Evolutionary conservation across 2,888 invertebrate species (phyloP).

Genomic region (Choristoneura rosaceana): DNA sequence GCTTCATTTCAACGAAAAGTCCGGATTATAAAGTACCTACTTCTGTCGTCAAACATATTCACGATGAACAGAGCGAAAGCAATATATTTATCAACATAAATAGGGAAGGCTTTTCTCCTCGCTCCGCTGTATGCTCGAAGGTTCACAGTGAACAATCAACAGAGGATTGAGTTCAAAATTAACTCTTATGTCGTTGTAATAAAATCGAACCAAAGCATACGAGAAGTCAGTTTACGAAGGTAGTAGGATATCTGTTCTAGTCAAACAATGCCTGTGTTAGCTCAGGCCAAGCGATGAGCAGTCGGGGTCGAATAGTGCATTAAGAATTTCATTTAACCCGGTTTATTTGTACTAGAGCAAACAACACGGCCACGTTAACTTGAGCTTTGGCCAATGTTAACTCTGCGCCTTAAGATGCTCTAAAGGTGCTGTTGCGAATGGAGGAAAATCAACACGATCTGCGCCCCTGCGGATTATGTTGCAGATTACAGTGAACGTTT

Average conservation of each 20-base stretch:
- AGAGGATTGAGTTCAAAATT: slow-evolving; percentile 50
- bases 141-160: slow-evolving; percentile 55
- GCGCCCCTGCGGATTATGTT: neutral
- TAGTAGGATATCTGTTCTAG: slow-evolving; percentile 67
- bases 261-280: slow-evolving; percentile 73
- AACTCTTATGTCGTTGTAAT: slow-evolving; percentile 53
- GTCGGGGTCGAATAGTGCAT: slow-evolving; percentile 64
- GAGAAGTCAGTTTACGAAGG: slow-evolving; percentile 59
- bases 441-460: slow-evolving; percentile 27
- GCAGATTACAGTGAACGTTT: neutral
- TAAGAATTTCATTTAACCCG: slow-evolving; percentile 62
- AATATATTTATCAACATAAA: slow-evolving; percentile 65
- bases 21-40: slow-evolving; percentile 29
- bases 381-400: slow-evolving; percentile 21
- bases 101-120: slow-evolving; percentile 57
- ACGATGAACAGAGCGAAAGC: slow-evolving; percentile 55
- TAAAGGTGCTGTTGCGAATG: slow-evolving; percentile 12
- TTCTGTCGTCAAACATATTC: slow-evolving; percentile 54
- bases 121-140: slow-evolving; percentile 59
- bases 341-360: slow-evolving; percentile 49
- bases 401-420: slow-evolving; percentile 25
- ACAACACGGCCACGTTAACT: slow-evolving; percentile 32
- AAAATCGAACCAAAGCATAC: slow-evolving; percentile 54
- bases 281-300: slow-evolving; percentile 70
- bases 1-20: slow-evolving; percentile 4